These are phyloP conservation scores for Brachyalestes nurse DNA, from an alignment of 2,797 vertebrate genomes.

Conservation along the genomic window DNA sequence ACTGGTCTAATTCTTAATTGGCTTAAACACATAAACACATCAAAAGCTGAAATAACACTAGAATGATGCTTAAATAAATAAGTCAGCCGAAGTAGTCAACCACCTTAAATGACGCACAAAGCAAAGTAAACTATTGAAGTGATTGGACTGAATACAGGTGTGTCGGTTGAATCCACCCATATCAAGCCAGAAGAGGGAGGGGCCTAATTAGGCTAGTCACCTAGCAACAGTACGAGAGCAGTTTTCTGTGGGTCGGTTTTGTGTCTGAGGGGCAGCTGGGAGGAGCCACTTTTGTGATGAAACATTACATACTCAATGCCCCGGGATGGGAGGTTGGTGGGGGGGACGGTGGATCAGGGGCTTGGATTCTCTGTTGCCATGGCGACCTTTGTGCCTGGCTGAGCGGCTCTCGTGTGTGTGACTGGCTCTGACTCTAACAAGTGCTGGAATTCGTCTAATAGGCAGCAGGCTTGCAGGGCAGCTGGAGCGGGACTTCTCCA, in stretches of 20 bases:
- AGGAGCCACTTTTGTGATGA: conserved; percentile 68
- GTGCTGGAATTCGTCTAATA: conserved; percentile 59
- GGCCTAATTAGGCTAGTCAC: not conserved
- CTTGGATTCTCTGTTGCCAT: conserved; percentile 80
- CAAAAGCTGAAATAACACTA: no score
- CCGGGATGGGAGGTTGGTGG: conserved; percentile 52
- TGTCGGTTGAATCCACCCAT: not conserved
- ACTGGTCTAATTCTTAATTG: no score
- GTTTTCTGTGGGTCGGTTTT: conserved; percentile 33
- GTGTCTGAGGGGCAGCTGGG: conserved; percentile 57
- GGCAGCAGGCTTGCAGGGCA: conserved; percentile 35
- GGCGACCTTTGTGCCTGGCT: conserved; percentile 85
- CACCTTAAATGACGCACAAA: not conserved
- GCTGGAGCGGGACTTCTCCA: conserved; percentile 40
- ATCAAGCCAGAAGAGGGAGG: conserved; percentile 54
- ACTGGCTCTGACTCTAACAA: conserved; percentile 63
- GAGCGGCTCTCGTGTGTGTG: conserved; percentile 66
- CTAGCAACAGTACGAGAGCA: not conserved
- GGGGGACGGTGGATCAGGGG: conserved; percentile 16
- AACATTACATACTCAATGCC: conserved; percentile 77
- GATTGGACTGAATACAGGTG: not conserved
- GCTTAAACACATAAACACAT: no score
- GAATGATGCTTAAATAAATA: not conserved
- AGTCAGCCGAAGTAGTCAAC: not conserved
- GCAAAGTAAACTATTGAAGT: not conserved